Conservation (phyloP, 2,797 vertebrate species). For the Enteromius anoplus region DNA sequence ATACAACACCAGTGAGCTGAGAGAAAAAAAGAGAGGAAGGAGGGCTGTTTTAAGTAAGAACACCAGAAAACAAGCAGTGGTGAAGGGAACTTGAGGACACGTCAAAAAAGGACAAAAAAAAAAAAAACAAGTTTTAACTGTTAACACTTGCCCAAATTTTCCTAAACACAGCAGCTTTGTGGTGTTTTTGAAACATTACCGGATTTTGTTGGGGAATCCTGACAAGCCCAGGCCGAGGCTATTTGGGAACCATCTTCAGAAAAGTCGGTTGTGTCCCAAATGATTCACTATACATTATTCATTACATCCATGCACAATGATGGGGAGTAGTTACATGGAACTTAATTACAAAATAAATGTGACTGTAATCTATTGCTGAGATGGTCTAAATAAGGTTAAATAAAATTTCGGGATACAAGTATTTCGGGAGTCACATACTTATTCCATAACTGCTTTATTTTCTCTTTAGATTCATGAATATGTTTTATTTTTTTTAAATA, state of each 20-base stretch:
- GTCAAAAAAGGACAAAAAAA: conserved; percentile 31
- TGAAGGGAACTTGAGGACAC: conserved; percentile 6
- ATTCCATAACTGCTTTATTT: neutral
- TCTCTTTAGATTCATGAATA: neutral
- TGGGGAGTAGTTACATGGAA: neutral
- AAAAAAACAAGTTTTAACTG: neutral
- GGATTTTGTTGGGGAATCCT: neutral
- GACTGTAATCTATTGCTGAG: neutral
- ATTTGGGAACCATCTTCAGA: neutral
- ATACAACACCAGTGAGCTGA: conserved; percentile 63
- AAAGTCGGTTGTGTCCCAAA: neutral
- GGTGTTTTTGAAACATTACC: neutral
- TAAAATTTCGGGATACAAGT: neutral
- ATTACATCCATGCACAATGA: neutral
- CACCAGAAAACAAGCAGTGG: conserved; percentile 11
- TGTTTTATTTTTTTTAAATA: neutral
- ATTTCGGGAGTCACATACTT: neutral
- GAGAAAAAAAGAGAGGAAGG: conserved; percentile 43
- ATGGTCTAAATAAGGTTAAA: too few relatives aligned
- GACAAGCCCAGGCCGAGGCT: too few relatives aligned
- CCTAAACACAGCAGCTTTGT: neutral
- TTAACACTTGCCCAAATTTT: neutral
- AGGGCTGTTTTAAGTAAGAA: conserved; percentile 43
- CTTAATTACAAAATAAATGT: neutral
- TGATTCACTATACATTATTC: neutral